phyloP scores from a whole-genome alignment of 2,113 vertebrate genomes.

The Pelodiscus sinensis region DNA sequence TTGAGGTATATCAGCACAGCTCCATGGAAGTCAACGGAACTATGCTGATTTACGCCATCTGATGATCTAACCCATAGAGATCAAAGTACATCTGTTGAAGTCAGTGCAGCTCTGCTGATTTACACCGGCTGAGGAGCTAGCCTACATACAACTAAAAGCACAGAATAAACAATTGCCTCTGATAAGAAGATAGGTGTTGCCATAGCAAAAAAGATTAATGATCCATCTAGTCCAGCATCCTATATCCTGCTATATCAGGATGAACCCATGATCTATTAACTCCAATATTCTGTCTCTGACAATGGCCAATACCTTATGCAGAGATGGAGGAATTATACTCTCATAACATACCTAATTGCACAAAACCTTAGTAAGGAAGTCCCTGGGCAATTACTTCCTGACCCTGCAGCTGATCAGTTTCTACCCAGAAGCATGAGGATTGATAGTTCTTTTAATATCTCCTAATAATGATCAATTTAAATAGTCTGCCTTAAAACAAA shows the following conservation, averaged over 20 bases:
- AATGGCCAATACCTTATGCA: not conserved
- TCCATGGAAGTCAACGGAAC: accelerated
- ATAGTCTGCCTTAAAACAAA: slow-evolving; percentile 76
- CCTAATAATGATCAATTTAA: slow-evolving; percentile 79
- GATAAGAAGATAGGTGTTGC: not conserved
- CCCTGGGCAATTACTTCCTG: slow-evolving; percentile 64
- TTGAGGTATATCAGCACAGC: not conserved
- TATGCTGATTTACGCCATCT: not conserved
- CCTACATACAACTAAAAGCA: not conserved
- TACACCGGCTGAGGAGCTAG: not conserved
- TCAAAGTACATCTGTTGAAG: not conserved
- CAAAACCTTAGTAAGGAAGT: slow-evolving; percentile 59
- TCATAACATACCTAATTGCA: slow-evolving; percentile 36
- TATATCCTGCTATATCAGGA: not conserved
- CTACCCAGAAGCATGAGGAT: slow-evolving; percentile 58
- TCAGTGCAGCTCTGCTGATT: not conserved
- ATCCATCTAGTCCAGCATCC: not conserved
- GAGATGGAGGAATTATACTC: slow-evolving; percentile 19
- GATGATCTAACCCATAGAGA: not conserved
- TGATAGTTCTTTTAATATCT: slow-evolving; percentile 73
- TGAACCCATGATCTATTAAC: not conserved
- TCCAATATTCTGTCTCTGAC: not conserved
- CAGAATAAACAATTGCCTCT: not conserved
- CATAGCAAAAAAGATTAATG: not conserved
- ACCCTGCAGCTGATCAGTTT: slow-evolving; percentile 67